phyloP scores from a whole-genome alignment of 1,140 invertebrate genomes.

The Euschistus heros region DNA sequence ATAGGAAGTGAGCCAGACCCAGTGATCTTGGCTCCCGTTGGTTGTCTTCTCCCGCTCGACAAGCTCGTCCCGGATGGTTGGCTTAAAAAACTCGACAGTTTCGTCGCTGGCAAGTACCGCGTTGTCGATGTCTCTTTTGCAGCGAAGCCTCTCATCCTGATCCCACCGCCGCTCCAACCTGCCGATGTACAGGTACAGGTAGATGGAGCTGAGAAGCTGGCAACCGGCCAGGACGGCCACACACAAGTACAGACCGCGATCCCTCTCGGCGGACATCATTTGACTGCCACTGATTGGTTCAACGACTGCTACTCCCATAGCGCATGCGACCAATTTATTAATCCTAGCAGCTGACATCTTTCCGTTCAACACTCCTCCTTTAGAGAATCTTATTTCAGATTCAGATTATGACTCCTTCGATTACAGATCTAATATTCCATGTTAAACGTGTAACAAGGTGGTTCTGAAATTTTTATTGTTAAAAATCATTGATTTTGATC shows the following conservation, averaged over 20 bases:
- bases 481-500: no score
- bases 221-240: background rate
- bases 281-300: background rate
- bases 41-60: conserved; percentile 37
- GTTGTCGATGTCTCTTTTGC: conserved; percentile 31
- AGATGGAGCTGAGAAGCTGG: background rate
- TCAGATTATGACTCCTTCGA: background rate
- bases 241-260: background rate
- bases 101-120: conserved; percentile 35
- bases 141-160: background rate
- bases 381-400: background rate
- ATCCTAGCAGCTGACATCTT: background rate
- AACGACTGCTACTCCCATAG: background rate
- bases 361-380: background rate
- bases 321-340: conserved; percentile 2
- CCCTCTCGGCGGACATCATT: background rate
- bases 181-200: background rate
- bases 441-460: no score
- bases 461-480: no score
- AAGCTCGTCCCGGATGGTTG: conserved; percentile 48
- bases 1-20: conserved; percentile 68
- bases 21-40: conserved; percentile 38
- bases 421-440: no score
- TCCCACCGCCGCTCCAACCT: background rate
- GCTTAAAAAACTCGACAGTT: conserved; percentile 55